Evolutionary conservation across 2,888 invertebrate species (phyloP).

Genomic region (Hypsopygia costalis): DNA sequence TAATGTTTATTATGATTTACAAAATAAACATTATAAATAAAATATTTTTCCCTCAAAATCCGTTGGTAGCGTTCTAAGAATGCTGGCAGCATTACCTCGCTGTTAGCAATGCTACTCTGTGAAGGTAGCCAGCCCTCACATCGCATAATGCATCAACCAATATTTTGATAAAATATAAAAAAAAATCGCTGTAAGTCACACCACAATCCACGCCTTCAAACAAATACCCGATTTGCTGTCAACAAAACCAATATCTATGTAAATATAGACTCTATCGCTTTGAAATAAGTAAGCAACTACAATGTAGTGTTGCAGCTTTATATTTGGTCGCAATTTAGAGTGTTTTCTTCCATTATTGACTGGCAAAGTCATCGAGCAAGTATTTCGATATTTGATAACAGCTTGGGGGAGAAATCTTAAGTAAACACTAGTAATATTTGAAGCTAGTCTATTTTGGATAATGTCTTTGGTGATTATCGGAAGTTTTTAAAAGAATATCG

Average conservation of each 20-base stretch:
- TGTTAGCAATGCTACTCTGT: too few species aligned
- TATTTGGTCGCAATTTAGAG: conserved; percentile 40
- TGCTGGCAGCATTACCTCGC: too few species aligned
- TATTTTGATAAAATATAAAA: too few species aligned
- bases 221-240: conserved; percentile 6
- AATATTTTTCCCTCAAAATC: too few species aligned
- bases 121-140: too few species aligned
- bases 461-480: not conserved
- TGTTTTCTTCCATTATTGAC: conserved; percentile 45
- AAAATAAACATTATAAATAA: too few species aligned
- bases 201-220: not conserved
- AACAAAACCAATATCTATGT: conserved; percentile 7
- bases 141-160: too few species aligned
- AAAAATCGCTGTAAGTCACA: not conserved
- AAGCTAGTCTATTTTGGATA: not conserved
- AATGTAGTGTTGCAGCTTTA: conserved; percentile 13
- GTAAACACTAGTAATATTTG: not conserved
- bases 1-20: too few species aligned
- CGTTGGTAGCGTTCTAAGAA: too few species aligned
- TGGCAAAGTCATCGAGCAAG: conserved; percentile 41
- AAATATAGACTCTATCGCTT: conserved; percentile 24
- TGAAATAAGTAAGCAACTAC: conserved; percentile 9
- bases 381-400: conserved; percentile 9
- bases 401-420: not conserved
- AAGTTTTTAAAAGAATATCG: too few species aligned